Base-by-base conservation (phyloP, 2,797 vertebrate genomes). In the Acipenser ruthenus region DNA sequence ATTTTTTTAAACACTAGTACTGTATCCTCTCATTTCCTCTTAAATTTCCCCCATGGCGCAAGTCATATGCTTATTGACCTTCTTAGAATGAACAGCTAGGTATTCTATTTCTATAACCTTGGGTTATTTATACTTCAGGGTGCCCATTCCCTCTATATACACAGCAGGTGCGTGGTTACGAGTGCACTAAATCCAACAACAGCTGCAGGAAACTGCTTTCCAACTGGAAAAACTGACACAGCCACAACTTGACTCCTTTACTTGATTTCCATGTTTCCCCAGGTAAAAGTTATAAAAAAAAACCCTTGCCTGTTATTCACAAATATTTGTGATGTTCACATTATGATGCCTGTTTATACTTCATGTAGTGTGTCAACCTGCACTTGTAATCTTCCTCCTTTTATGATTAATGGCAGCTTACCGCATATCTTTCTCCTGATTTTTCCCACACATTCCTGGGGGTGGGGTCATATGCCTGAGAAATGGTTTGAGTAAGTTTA, bases 371-470 rank as follows among this genome's bases (percentile, higher is more conserved):
- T 13, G 12, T 58, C 55, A 11, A 7, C 55, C 55, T n/a, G 73
- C 74, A 74, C 77, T 79, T 79, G 73, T 75, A 75, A 80, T 78
- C 80, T 77, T 71, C 74, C 74, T 74, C 73, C 78, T 80, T 79
- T 75, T 74, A 74, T 60, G 70, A 74, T 77, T 79, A 80, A 80
- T 77, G 78, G 72, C 77, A 79, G 70, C 75, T 80, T 79, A 77
- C 76, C 72, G 79, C 70, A 70, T 77, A 71, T 80, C 75, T 76
- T 77, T 80, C 78, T 80, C 80, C 77, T 82, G 80, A 78, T 74
- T 76, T 82, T 76, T 82, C 76, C 76, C 75, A 76, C 78, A 77
- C 76, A 73, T 79, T 82, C 77, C 73, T 71, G 66, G 75, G 69
- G 78, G 80, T 77, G 77, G 78, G 71, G 68, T 73, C 75, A 74